Percentiles rank a stretch among this genome's conserved stretches.
These are phyloP conservation scores for Alca torda DNA, from an alignment of 2,797 vertebrate genomes.

Conservation along the genomic window DNA sequence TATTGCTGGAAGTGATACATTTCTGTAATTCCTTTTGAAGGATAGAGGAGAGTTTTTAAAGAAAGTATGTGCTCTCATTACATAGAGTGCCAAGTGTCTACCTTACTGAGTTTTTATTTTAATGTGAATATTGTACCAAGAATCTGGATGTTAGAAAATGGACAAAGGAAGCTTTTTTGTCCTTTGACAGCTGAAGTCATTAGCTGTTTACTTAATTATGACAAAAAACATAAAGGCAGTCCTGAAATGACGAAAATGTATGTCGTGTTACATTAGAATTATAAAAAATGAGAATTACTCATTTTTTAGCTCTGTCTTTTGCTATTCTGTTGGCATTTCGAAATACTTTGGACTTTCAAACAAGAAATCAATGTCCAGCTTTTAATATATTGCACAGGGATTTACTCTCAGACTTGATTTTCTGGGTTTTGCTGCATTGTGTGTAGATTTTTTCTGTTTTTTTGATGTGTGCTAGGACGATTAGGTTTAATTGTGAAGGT, in stretches of 20 bases:
- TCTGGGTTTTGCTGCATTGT: neutral
- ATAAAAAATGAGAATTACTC: neutral
- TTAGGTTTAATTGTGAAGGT: neutral
- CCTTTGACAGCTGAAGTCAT: neutral
- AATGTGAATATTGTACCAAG: neutral
- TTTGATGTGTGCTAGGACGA: fast-evolving
- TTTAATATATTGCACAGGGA: neutral
- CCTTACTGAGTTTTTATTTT: neutral
- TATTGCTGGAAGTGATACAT: neutral
- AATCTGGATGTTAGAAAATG: neutral
- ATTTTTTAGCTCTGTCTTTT: neutral
- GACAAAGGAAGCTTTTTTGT: neutral
- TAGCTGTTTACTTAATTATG: neutral
- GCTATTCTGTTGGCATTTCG: neutral
- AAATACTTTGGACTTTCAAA: neutral
- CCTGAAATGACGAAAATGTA: neutral
- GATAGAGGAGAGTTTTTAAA: neutral
- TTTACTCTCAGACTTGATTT: constrained; percentile 6
- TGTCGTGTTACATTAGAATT: neutral
- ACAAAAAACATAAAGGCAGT: neutral
- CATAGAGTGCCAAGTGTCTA: neutral
- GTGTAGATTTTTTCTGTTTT: neutral
- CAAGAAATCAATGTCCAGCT: neutral
- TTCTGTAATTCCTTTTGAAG: neutral
- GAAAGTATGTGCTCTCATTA: fast-evolving